Evolutionary conservation across 2,113 vertebrate species (phyloP).

Genomic region (Cyanoliseus patagonus): DNA sequence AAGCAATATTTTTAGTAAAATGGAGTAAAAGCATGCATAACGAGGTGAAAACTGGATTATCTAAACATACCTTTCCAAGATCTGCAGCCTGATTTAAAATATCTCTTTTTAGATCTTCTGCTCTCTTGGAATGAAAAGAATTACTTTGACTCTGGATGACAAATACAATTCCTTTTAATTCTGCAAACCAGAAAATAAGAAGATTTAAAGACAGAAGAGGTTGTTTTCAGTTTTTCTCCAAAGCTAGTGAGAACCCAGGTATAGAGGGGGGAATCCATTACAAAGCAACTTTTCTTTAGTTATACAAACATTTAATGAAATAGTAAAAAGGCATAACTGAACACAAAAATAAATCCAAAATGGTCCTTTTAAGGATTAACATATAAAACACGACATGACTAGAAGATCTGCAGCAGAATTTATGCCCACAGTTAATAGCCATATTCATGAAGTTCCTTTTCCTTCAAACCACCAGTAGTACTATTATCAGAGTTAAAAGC

Average conservation of each 20-base stretch:
- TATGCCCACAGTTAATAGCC: neutral
- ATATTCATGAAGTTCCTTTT: neutral
- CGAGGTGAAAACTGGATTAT: neutral
- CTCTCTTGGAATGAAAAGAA: conserved; percentile 88
- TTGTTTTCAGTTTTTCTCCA: neutral
- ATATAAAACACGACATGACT: neutral
- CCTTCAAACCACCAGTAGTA: neutral
- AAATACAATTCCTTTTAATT: conserved; percentile 88
- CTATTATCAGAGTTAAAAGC: neutral
- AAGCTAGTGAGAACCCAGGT: neutral
- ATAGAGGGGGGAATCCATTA: neutral
- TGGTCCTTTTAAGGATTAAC: neutral
- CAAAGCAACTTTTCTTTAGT: neutral
- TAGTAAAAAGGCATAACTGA: neutral
- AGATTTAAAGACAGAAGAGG: neutral
- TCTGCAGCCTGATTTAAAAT: conserved; percentile 82
- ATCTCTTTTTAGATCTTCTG: conserved; percentile 79
- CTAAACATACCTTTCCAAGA: conserved; percentile 82
- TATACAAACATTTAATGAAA: neutral
- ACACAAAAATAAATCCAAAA: neutral
- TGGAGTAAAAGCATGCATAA: neutral
- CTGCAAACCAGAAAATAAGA: conserved; percentile 75
- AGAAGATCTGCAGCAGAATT: neutral
- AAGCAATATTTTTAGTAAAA: neutral
- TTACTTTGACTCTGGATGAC: conserved; percentile 96